These are phyloP conservation scores for Campoletis raptor DNA, from an alignment of 2,888 invertebrate species.

Conservation along the genomic window DNA sequence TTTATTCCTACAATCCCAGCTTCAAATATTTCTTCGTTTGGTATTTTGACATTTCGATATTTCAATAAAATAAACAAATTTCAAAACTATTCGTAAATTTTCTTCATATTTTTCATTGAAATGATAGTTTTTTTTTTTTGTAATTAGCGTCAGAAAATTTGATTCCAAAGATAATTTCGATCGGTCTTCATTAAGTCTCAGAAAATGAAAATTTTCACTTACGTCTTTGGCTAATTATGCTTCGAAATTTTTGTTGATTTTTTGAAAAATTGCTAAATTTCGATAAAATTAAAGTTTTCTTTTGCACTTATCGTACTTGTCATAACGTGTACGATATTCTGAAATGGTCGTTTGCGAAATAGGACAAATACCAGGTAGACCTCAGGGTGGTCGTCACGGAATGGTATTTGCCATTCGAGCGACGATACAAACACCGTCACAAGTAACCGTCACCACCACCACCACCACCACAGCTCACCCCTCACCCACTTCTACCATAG, in stretches of 20 bases:
- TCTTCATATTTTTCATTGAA: neutral
- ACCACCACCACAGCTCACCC: conserved; percentile 81
- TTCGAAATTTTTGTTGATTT: neutral
- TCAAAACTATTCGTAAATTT: neutral
- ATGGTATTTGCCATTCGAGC: conserved; percentile 88
- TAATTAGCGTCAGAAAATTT: too few species aligned
- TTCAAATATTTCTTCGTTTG: neutral
- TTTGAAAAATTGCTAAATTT: neutral
- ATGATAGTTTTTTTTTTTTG: neutral
- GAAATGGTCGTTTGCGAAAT: conserved; percentile 79
- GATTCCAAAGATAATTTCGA: too few species aligned
- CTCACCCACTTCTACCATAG: conserved; percentile 84
- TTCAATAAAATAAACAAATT: neutral
- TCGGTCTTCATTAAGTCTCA: neutral
- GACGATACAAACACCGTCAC: conserved; percentile 82
- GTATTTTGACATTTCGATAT: neutral
- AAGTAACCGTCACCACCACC: conserved; percentile 66
- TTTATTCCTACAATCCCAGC: neutral
- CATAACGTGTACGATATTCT: conserved; percentile 37
- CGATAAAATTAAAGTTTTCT: neutral
- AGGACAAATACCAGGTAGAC: conserved; percentile 89
- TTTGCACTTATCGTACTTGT: neutral
- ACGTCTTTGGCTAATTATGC: neutral
- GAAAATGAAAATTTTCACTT: neutral
- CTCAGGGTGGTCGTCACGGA: conserved; percentile 88